Evolutionary conservation across 1,140 invertebrate species (phyloP), one percentile per base, ranked within the genome.

Genomic region (Drosophila mojavensis): DNA sequence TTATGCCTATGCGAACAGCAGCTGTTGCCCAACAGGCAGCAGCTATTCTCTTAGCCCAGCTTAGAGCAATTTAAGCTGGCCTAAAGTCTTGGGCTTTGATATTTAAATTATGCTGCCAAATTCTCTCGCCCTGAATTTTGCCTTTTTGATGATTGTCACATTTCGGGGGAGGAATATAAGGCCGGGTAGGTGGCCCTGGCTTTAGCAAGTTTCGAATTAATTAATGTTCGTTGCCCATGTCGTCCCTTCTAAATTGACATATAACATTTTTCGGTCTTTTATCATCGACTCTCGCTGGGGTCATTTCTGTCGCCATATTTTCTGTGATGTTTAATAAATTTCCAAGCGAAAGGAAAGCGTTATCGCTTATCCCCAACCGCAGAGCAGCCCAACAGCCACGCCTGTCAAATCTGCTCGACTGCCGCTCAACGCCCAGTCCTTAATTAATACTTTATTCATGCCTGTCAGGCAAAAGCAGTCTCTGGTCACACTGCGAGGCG

Each of bases 401-500:
- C 54, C 47, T 78, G 65, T 71, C 72, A 82, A 86, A 83, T 82
- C 73, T 65, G 79, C 36, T 65, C 59, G 50, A 50, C 43, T 11
- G 56, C 39, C 41, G 67, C 41, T 36, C 67, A 64, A 17, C 60
- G 47, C 33, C 77, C 72, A 83, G 83, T 63, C 84, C 89, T 88
- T 88, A 88, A 88, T 88, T 88, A 88, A 88, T 88, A 88, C 89
- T 88, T 83, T 89, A 88, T 89, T 74, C 84, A 79, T 79, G 68
- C 66, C 41, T 56, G 55, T 62, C 39, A 43, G 28, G 39, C 51
- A 26, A 47, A 75, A 28, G 28, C 28, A 28, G 5, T 78, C 59
- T 47, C 67, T 68, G 81, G 65, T 74, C 66, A 69, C 60, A 68
- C 36, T 70, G 67, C 77, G 61, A 69, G 65, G 64, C 43, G 5